Percentiles rank a stretch among this genome's conserved stretches.
Evolutionary conservation across 1,140 invertebrate species (phyloP).

Genomic region (Drosophila nasuta): DNA sequence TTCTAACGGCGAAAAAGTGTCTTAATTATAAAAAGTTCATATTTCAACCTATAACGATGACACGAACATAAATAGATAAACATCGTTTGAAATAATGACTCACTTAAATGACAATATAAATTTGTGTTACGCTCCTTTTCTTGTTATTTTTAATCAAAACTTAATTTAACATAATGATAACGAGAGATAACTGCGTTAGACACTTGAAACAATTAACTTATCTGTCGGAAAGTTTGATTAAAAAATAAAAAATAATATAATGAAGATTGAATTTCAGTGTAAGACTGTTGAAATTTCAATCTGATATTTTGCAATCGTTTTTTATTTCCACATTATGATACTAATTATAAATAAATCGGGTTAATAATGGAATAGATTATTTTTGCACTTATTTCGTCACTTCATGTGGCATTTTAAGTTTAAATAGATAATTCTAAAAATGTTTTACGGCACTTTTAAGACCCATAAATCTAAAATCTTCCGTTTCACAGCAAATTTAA

Average conservation of each 20-base stretch:
- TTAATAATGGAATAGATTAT: background rate
- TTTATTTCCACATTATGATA: too few species aligned
- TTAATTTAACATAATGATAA: slow-evolving; percentile 13
- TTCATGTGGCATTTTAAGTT: background rate
- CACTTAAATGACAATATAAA: slow-evolving; percentile 20
- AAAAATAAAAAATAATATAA: background rate
- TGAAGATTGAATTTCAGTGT: background rate
- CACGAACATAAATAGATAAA: slow-evolving; percentile 22
- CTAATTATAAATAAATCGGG: background rate
- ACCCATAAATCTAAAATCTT: slow-evolving; percentile 15
- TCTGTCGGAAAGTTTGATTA: background rate
- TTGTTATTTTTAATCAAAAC: slow-evolving; percentile 10
- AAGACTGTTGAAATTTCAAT: background rate
- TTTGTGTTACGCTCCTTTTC: background rate
- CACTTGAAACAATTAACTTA: slow-evolving; percentile 12
- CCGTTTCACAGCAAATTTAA: slow-evolving; percentile 27
- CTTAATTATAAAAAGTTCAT: slow-evolving; percentile 9
- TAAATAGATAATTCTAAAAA: background rate
- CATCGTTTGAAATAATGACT: slow-evolving; percentile 23
- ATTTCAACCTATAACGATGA: slow-evolving; percentile 15
- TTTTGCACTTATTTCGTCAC: too few species aligned
- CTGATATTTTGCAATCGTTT: background rate
- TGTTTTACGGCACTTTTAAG: slow-evolving; percentile 2
- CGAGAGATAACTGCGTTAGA: background rate
- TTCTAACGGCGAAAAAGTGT: background rate